These are phyloP conservation scores for Pogonophryne albipinna DNA, from an alignment of 2,797 vertebrate species.

Conservation along the genomic window DNA sequence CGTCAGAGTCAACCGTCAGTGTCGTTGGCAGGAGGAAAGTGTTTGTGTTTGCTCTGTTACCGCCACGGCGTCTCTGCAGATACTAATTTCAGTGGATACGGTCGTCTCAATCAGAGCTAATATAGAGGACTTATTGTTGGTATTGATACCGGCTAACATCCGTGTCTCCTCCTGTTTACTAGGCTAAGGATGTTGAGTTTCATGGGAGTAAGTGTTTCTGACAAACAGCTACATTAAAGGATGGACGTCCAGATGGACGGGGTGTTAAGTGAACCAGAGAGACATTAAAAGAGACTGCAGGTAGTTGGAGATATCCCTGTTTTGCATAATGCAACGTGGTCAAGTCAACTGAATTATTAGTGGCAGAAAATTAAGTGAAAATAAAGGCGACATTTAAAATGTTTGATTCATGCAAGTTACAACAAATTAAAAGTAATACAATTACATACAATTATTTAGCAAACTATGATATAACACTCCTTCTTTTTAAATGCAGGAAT, in stretches of 20 bases:
- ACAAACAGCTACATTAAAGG: constrained; percentile 11
- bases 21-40: neutral
- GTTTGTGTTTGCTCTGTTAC: neutral
- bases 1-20: constrained; percentile 17
- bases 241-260: constrained; percentile 18
- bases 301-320: neutral
- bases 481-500: neutral
- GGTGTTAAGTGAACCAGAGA: neutral
- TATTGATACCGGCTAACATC: constrained; percentile 10
- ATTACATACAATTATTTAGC: neutral
- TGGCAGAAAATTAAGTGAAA: neutral
- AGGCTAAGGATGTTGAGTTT: constrained; percentile 12
- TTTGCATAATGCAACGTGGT: neutral
- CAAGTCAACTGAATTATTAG: constrained; percentile 7
- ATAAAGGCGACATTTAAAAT: neutral
- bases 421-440: neutral
- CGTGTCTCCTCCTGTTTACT: neutral
- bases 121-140: constrained; percentile 13
- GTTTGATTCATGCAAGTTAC: neutral
- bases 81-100: neutral
- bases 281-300: constrained; percentile 7
- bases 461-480: neutral
- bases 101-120: constrained; percentile 11
- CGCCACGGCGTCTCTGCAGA: constrained; percentile 17
- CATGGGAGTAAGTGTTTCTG: constrained; percentile 7